Conservation (phyloP, 2,797 vertebrate species). For the Iguana delicatissima region DNA sequence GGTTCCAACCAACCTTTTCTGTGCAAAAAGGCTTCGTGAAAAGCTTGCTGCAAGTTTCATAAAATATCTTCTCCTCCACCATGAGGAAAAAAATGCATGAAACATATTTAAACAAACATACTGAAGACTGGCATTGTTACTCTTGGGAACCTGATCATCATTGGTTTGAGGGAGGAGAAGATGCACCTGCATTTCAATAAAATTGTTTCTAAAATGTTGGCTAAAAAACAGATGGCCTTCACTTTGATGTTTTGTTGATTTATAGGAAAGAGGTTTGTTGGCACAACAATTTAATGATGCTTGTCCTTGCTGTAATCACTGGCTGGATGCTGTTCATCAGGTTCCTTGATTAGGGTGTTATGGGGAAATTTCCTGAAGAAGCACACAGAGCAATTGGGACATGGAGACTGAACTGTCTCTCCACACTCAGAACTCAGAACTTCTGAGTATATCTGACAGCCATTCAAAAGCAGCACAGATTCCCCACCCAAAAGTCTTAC, state of each 20-base stretch:
- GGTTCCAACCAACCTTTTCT: too few relatives aligned
- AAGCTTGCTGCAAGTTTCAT: too few relatives aligned
- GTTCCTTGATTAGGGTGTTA: background rate
- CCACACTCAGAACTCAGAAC: background rate
- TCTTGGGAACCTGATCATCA: slow-evolving; percentile 46
- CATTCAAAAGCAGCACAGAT: background rate
- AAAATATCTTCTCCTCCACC: too few relatives aligned
- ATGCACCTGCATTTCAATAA: slow-evolving; percentile 44
- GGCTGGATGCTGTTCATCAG: slow-evolving; percentile 17
- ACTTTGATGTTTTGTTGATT: slow-evolving; percentile 57
- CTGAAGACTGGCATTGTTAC: background rate
- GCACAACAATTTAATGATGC: slow-evolving; percentile 34
- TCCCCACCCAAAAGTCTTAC: too few relatives aligned
- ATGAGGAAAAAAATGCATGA: too few relatives aligned
- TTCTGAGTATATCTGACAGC: background rate
- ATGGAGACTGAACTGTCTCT: background rate
- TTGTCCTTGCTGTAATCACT: slow-evolving; percentile 34
- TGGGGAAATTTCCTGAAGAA: background rate
- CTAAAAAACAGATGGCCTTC: slow-evolving; percentile 47
- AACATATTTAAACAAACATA: too few relatives aligned
- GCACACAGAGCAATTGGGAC: background rate
- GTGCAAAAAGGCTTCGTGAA: too few relatives aligned
- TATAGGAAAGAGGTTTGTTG: slow-evolving; percentile 44
- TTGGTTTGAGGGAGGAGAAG: slow-evolving; percentile 23
- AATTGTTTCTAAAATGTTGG: slow-evolving; percentile 62